Evolutionary conservation across 2,797 vertebrate species (phyloP).

Genomic region (Clamator glandarius): DNA sequence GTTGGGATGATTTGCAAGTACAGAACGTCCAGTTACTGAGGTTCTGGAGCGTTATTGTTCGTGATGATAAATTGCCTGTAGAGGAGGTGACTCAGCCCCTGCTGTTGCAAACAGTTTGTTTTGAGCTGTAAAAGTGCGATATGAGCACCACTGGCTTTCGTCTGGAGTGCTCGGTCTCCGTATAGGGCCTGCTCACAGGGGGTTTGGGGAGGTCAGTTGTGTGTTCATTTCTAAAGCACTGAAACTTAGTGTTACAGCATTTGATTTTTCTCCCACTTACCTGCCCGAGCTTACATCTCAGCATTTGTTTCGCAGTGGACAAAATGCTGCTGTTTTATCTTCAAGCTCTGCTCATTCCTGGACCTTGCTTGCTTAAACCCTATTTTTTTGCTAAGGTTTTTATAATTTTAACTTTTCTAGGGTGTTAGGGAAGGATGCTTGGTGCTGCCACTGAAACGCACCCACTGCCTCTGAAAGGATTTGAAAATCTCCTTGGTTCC

Average conservation of each 20-base stretch:
- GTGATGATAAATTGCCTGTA: background rate
- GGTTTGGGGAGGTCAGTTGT: background rate
- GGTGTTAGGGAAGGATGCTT: background rate
- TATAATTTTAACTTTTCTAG: background rate
- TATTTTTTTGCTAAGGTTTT: accelerated
- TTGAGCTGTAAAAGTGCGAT: background rate
- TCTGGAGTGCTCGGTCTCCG: accelerated
- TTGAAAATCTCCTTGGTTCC: background rate
- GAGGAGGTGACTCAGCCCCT: background rate
- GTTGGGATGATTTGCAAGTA: background rate
- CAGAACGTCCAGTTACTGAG: background rate
- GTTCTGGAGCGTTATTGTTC: background rate
- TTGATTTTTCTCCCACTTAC: background rate
- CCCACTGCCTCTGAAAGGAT: background rate
- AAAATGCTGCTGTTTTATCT: background rate
- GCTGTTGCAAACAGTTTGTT: background rate
- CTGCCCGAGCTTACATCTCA: background rate
- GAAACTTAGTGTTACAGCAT: background rate
- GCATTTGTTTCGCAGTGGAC: background rate
- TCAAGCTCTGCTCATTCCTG: background rate
- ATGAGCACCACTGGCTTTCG: background rate
- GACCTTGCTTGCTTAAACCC: accelerated
- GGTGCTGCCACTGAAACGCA: background rate
- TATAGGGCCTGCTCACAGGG: accelerated
- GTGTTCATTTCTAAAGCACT: background rate